Evolutionary conservation across 1,140 invertebrate genomes (phyloP).

Genomic region (Pseudomyrmex sp.): DNA sequence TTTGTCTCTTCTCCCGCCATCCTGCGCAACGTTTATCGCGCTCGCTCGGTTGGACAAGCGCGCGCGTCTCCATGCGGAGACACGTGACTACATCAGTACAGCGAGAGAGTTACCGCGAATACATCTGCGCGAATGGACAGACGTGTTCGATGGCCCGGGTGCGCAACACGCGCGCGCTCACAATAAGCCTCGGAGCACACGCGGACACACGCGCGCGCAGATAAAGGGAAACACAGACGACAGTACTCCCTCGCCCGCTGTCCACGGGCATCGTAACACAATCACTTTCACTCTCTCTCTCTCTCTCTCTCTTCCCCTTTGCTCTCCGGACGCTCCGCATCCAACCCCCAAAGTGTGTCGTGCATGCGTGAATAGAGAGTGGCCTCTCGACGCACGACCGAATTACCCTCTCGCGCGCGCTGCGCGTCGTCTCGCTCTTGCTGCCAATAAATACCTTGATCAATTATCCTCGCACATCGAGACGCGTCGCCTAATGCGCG

Average conservation of each 20-base stretch:
- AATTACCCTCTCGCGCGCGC: conserved; percentile 52
- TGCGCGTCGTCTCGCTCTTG: conserved; percentile 45
- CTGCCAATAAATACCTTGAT: conserved; percentile 68
- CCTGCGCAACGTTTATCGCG: conserved; percentile 33
- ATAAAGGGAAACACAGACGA: conserved; percentile 2
- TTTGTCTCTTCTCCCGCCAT: conserved; percentile 36
- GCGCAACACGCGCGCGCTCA: too few relatives aligned
- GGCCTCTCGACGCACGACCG: conserved; percentile 44
- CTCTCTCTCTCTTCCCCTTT: conserved; percentile 55
- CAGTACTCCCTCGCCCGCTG: neutral
- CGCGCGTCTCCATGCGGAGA: conserved; percentile 15
- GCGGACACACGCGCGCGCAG: neutral
- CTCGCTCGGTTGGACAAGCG: conserved; percentile 37
- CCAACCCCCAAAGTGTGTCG: conserved; percentile 47
- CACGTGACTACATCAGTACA: conserved; percentile 36
- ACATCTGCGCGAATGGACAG: neutral
- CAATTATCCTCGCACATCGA: conserved; percentile 59
- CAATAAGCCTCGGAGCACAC: too few relatives aligned
- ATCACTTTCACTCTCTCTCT: conserved; percentile 47
- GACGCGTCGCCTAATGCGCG: conserved; percentile 8
- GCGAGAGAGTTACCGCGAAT: conserved; percentile 19
- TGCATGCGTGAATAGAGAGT: conserved; percentile 61
- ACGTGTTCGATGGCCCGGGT: neutral
- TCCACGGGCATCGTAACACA: conserved; percentile 16
- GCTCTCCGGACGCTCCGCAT: conserved; percentile 9